Evolutionary conservation across 2,113 vertebrate genomes (phyloP).

Genomic region (Copsychus sechellarum): DNA sequence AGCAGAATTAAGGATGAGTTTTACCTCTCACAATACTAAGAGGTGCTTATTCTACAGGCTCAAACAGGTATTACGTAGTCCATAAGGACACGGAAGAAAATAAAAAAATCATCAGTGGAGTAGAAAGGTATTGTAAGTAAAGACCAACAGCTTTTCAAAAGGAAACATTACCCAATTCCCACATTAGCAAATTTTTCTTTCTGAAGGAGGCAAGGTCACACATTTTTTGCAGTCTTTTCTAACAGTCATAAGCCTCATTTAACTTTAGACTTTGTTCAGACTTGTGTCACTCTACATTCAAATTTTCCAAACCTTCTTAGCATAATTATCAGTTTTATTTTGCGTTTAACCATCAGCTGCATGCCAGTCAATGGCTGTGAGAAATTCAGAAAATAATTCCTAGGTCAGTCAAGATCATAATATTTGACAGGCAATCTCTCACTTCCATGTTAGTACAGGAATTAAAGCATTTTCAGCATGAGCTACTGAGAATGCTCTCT

Average conservation of each 20-base stretch:
- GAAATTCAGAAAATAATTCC: not conserved
- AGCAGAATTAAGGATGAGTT: not conserved
- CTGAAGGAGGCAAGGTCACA: not conserved
- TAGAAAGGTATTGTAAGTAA: not conserved
- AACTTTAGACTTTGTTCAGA: not conserved
- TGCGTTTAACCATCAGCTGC: not conserved
- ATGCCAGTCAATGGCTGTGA: not conserved
- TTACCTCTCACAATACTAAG: not conserved
- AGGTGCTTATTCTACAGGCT: not conserved
- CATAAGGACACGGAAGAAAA: not conserved
- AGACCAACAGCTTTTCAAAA: not conserved
- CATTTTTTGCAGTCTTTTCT: not conserved
- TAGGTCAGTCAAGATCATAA: not conserved
- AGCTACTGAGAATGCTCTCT: not conserved
- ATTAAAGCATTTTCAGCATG: not conserved
- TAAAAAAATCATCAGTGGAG: not conserved
- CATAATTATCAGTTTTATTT: not conserved
- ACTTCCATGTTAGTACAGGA: not conserved
- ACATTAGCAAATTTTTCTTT: not conserved
- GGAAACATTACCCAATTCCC: not conserved
- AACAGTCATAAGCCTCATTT: not conserved
- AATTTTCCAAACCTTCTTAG: not conserved
- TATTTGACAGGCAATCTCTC: slow-evolving; percentile 7
- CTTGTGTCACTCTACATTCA: not conserved
- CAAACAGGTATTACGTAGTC: not conserved